These are phyloP conservation scores for Trigoniulus corallinus DNA, from an alignment of 1,140 invertebrate species.

Conservation along the genomic window DNA sequence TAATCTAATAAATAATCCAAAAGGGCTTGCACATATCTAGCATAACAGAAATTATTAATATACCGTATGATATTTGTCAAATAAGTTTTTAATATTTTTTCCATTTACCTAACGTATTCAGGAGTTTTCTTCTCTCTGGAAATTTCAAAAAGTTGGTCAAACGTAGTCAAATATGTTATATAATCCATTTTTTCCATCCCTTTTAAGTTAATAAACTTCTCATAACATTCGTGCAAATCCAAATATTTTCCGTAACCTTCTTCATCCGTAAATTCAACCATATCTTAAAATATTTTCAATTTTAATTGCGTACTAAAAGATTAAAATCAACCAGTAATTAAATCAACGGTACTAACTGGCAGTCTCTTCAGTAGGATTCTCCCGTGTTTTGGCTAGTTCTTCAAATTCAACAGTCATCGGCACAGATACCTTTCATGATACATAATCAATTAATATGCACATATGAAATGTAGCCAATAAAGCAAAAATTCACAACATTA, in stretches of 20 bases:
- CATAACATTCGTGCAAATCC: constrained; percentile 94
- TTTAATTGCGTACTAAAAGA: neutral
- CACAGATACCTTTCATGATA: constrained; percentile 58
- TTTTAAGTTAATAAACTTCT: constrained; percentile 92
- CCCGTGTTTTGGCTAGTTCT: constrained; percentile 71
- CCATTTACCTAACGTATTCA: constrained; percentile 56
- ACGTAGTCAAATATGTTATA: constrained; percentile 80
- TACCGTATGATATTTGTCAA: neutral
- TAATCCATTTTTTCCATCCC: constrained; percentile 96
- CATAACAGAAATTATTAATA: constrained; percentile 13
- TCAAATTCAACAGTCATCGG: constrained; percentile 97
- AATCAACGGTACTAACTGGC: constrained; percentile 28
- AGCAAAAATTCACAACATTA: constrained; percentile 6
- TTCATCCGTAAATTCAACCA: constrained; percentile 98
- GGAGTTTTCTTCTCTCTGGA: constrained; percentile 85
- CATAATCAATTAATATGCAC: constrained; percentile 14
- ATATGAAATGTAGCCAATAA: neutral
- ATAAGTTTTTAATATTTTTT: constrained; percentile 19
- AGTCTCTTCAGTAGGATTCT: constrained; percentile 67
- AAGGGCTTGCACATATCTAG: constrained; percentile 57
- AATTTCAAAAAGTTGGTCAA: constrained; percentile 93
- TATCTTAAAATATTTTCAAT: constrained; percentile 31
- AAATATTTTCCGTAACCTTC: constrained; percentile 98
- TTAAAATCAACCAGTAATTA: neutral
- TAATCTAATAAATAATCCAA: constrained; percentile 81